Evolutionary conservation across 2,113 vertebrate genomes (phyloP).

Genomic region (Shinisaurus crocodilurus): DNA sequence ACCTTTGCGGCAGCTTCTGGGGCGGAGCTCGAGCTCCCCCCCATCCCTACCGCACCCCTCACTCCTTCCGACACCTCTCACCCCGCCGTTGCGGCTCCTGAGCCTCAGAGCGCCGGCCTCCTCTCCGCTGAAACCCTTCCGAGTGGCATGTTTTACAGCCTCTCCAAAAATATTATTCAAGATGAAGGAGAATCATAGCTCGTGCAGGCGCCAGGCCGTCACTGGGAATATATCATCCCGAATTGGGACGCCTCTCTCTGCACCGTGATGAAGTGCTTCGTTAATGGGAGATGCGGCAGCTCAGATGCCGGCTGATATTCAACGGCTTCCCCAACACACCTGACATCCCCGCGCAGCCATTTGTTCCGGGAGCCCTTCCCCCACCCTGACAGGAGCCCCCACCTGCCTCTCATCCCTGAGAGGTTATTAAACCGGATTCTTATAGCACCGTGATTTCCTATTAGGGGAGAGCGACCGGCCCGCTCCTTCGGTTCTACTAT

Average conservation of each 20-base stretch:
- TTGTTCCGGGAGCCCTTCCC: not conserved
- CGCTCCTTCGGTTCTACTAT: not conserved
- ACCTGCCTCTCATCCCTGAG: slow-evolving; percentile 13
- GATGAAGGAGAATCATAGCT: slow-evolving; percentile 67
- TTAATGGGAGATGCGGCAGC: slow-evolving; percentile 63
- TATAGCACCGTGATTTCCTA: slow-evolving; percentile 21
- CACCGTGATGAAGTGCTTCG: slow-evolving; percentile 63
- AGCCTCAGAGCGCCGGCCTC: not conserved
- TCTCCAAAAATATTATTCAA: slow-evolving; percentile 69
- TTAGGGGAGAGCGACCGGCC: not conserved
- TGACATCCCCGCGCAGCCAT: slow-evolving; percentile 25
- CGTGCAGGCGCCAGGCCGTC: slow-evolving; percentile 50
- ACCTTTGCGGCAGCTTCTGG: not conserved
- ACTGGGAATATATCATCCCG: slow-evolving; percentile 60
- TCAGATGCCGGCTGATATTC: slow-evolving; percentile 39
- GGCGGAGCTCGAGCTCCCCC: not conserved
- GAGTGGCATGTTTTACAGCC: slow-evolving; percentile 51
- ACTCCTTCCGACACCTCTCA: not conserved
- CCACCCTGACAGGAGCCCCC: slow-evolving; percentile 18
- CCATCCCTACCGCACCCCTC: not conserved
- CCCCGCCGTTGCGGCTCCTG: not conserved
- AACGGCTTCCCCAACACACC: slow-evolving; percentile 31
- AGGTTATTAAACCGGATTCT: slow-evolving; percentile 37
- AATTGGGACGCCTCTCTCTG: slow-evolving; percentile 56
- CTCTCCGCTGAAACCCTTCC: slow-evolving; percentile 15